phyloP scores from a whole-genome alignment of 2,797 vertebrate species.

The Scolopax rusticola region DNA sequence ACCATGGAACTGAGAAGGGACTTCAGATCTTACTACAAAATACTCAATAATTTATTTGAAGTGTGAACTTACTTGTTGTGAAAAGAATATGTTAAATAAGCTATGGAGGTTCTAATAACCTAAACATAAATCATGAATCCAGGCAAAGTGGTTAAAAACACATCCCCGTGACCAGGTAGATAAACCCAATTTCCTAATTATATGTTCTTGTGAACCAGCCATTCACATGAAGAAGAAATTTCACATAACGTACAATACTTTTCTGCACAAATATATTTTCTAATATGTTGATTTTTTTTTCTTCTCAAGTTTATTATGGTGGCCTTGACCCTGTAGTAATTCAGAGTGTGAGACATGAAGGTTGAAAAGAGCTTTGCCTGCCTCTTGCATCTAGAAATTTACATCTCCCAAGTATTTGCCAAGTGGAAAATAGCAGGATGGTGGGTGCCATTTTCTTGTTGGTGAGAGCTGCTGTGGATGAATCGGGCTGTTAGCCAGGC shows the following conservation, averaged over 20 bases:
- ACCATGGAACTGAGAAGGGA: not conserved
- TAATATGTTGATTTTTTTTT: not conserved
- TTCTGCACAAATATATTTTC: not conserved
- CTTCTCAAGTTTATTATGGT: not conserved
- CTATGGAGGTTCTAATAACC: not conserved
- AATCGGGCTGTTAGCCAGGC: not conserved
- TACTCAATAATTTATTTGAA: conserved; percentile 6
- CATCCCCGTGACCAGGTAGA: not conserved
- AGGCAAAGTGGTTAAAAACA: not conserved
- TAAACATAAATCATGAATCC: not conserved
- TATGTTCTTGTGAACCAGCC: not conserved
- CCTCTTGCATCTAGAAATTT: not conserved
- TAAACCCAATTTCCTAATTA: not conserved
- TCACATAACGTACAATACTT: not conserved
- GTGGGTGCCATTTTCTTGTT: not conserved
- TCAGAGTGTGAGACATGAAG: not conserved
- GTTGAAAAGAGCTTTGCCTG: not conserved
- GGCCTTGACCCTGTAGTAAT: not conserved
- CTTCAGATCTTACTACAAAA: conserved; percentile 1
- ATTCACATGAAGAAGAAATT: not conserved
- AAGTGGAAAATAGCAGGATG: not conserved
- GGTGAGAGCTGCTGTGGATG: not conserved
- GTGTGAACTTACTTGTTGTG: not conserved
- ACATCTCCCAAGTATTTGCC: not conserved
- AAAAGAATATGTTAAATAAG: not conserved